A percentile compares a stretch with the other conserved stretches of the same genome.
Conservation (phyloP, 2,797 vertebrate species). For the Pseudochaenichthys georgianus region DNA sequence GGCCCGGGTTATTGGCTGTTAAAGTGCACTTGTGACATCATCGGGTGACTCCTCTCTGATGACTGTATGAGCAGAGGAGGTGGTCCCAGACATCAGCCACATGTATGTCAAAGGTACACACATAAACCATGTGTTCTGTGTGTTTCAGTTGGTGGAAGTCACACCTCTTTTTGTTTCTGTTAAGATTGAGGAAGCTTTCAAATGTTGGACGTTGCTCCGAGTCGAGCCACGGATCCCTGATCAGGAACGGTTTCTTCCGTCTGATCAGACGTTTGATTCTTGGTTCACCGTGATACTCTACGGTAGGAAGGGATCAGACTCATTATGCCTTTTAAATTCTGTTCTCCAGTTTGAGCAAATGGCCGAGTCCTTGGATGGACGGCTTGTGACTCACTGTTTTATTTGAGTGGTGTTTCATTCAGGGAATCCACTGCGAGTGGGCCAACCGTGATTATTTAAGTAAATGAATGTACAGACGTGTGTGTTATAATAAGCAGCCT, state of each 20-base stretch:
- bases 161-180: conserved; percentile 7
- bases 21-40: conserved; percentile 74
- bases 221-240: not conserved
- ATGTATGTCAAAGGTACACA: conserved; percentile 20
- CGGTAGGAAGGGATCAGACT: not conserved
- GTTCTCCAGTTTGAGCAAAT: conserved; percentile 22
- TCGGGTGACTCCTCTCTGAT: conserved; percentile 60
- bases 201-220: conserved; percentile 17
- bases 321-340: conserved; percentile 9
- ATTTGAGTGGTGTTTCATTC: conserved; percentile 21
- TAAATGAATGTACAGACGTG: conserved; percentile 66
- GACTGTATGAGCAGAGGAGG: conserved; percentile 10
- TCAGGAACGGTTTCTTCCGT: not conserved
- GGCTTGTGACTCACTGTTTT: conserved; percentile 6
- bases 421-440: conserved; percentile 22
- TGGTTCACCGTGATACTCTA: not conserved
- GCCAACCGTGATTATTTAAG: conserved; percentile 52
- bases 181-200: conserved; percentile 43
- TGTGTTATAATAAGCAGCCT: conserved; percentile 42
- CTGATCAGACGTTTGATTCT: conserved; percentile 7
- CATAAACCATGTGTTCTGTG: conserved; percentile 51
- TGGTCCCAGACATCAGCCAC: conserved; percentile 2
- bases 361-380: not conserved
- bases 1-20: conserved; percentile 57
- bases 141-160: conserved; percentile 7